A percentile compares a stretch with the other conserved stretches of the same genome.
phyloP scores from a whole-genome alignment of 53 echinoderm and acorn worm species.

The Apostichopus leukothele region DNA sequence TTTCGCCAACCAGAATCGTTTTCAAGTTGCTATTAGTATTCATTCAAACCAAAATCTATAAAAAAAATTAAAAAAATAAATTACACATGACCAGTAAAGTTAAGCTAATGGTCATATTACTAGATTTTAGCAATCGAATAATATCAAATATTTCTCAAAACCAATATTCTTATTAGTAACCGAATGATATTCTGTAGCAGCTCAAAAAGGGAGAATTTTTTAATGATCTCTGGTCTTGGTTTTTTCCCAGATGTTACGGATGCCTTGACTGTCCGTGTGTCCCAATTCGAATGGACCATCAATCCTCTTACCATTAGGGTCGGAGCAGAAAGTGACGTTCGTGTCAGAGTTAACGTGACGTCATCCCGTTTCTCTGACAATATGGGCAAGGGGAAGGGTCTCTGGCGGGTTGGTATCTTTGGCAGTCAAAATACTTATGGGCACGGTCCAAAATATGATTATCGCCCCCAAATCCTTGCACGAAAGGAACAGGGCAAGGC shows the following conservation, averaged over 20 bases:
- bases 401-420: slow-evolving; percentile 83
- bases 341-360: slow-evolving; percentile 48
- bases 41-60: too few species aligned
- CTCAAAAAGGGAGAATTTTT: not conserved
- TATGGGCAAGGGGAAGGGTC: slow-evolving; percentile 53
- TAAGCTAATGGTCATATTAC: too few species aligned
- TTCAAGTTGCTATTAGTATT: too few species aligned
- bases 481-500: slow-evolving; percentile 48
- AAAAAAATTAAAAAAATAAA: too few species aligned
- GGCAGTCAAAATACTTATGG: slow-evolving; percentile 61
- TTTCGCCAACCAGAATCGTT: too few species aligned
- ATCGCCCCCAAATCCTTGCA: slow-evolving; percentile 64
- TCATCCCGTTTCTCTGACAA: slow-evolving; percentile 30
- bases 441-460: slow-evolving; percentile 51
- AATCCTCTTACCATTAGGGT: slow-evolving; percentile 35
- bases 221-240: slow-evolving; percentile 13
- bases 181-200: too few species aligned
- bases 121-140: too few species aligned
- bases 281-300: slow-evolving; percentile 51
- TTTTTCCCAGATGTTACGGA: slow-evolving; percentile 44
- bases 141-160: too few species aligned
- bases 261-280: slow-evolving; percentile 42
- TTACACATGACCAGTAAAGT: too few species aligned
- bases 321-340: slow-evolving; percentile 44
- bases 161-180: too few species aligned